phyloP scores from a whole-genome alignment of 2,113 vertebrate species.

The Varanus salvator region DNA sequence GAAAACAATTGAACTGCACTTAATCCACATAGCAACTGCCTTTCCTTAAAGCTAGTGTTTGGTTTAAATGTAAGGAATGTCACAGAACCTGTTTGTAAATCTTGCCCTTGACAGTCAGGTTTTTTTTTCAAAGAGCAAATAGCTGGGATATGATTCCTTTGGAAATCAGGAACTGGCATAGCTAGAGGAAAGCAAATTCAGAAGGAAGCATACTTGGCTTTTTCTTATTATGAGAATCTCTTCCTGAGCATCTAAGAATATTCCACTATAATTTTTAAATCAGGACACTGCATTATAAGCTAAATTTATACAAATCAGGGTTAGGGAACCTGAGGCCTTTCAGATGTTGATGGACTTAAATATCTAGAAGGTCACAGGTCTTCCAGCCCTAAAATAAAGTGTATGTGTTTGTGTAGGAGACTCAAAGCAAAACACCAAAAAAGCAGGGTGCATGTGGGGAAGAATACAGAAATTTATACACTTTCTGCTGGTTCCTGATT shows the following conservation, averaged over 20 bases:
- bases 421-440: not conserved
- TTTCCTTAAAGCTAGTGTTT: not conserved
- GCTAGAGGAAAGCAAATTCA: constrained; percentile 8
- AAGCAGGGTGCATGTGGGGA: not conserved
- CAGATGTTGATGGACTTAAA: no score
- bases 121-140: not conserved
- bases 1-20: constrained; percentile 17
- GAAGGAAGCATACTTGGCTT: not conserved
- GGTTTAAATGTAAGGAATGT: constrained; percentile 59
- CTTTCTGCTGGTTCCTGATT: not conserved
- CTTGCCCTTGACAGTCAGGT: constrained; percentile 24
- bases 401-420: not conserved
- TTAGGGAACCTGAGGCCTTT: no score
- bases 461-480: not conserved
- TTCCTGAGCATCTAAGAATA: not conserved
- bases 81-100: constrained; percentile 38
- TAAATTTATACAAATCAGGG: not conserved
- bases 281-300: not conserved
- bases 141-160: constrained; percentile 9
- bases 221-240: not conserved
- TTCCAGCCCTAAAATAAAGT: not conserved
- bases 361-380: no score
- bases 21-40: constrained; percentile 52
- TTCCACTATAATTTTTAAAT: constrained; percentile 1
- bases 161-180: not conserved